phyloP scores from a whole-genome alignment of 1,140 invertebrate genomes.

The Augochlora pura region DNA sequence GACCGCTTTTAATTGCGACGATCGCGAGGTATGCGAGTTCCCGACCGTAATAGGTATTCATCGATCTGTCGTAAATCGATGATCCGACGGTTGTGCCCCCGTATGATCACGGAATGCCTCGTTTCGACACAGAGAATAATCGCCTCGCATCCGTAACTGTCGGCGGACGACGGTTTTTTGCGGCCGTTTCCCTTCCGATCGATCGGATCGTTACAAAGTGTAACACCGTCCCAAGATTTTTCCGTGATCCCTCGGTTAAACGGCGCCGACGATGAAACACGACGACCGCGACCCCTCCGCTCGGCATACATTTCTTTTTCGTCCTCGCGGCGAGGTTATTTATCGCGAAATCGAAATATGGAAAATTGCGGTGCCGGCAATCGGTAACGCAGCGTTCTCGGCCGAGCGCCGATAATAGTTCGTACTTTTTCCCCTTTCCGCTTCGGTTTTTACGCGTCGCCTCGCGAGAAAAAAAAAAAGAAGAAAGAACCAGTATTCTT shows the following conservation, averaged over 20 bases:
- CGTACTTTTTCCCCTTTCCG: neutral
- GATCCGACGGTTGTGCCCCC: conserved; percentile 23
- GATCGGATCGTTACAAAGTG: conserved; percentile 15
- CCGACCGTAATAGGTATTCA: conserved; percentile 34
- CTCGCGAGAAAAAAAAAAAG: neutral
- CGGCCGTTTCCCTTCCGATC: neutral
- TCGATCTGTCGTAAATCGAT: conserved; percentile 36
- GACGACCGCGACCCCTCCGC: too few relatives aligned
- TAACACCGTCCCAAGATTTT: conserved; percentile 9
- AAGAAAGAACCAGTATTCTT: neutral
- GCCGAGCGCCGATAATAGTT: conserved; percentile 17
- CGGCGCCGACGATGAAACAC: too few relatives aligned
- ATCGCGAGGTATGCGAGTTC: conserved; percentile 8
- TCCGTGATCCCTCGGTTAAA: too few relatives aligned
- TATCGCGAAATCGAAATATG: conserved; percentile 5
- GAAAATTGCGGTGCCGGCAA: conserved; percentile 20
- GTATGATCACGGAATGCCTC: conserved; percentile 19
- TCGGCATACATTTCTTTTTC: too few relatives aligned
- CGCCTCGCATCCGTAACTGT: conserved; percentile 14
- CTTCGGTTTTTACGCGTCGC: neutral
- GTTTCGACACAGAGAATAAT: conserved; percentile 26
- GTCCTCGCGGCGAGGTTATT: neutral
- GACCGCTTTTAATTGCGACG: conserved; percentile 24
- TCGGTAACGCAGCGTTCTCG: conserved; percentile 5
- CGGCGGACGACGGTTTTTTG: conserved; percentile 20